Conservation (phyloP, 2,797 vertebrate genomes). For the Chaetophractus vellerosus region DNA sequence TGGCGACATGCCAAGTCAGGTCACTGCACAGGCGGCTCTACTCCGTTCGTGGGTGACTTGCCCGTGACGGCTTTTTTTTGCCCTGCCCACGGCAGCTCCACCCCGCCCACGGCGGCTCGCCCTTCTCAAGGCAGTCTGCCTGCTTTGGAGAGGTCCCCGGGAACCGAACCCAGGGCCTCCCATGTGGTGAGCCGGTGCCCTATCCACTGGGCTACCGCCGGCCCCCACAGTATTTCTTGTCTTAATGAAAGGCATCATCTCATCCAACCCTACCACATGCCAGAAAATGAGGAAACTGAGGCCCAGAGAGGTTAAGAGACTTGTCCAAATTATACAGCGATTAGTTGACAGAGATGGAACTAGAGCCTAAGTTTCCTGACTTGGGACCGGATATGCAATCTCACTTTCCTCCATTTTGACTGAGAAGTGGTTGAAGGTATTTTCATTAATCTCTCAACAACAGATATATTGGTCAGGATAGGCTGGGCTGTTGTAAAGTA, state of each 20-base stretch:
- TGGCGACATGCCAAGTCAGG: too few species aligned
- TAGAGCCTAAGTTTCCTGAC: background rate
- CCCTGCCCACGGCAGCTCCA: too few species aligned
- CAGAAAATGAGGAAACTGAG: background rate
- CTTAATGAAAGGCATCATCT: background rate
- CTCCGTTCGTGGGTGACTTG: too few species aligned
- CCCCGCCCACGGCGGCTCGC: too few species aligned
- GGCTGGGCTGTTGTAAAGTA: background rate
- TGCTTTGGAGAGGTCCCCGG: too few species aligned
- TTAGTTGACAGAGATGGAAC: background rate
- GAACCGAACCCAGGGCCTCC: too few species aligned
- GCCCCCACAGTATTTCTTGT: too few species aligned
- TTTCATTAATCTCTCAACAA: background rate
- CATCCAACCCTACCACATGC: background rate
- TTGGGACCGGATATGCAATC: background rate
- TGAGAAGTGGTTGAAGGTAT: background rate
- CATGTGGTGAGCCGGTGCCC: too few species aligned
- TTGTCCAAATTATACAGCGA: background rate
- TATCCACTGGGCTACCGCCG: too few species aligned
- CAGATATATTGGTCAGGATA: background rate
- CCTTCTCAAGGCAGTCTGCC: too few species aligned
- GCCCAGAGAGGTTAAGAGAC: background rate
- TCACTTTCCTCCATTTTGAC: background rate
- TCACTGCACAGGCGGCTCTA: too few species aligned
- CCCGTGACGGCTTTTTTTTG: too few species aligned